Conservation (phyloP, 2,113 vertebrate genomes). For the Chionis minor region DNA sequence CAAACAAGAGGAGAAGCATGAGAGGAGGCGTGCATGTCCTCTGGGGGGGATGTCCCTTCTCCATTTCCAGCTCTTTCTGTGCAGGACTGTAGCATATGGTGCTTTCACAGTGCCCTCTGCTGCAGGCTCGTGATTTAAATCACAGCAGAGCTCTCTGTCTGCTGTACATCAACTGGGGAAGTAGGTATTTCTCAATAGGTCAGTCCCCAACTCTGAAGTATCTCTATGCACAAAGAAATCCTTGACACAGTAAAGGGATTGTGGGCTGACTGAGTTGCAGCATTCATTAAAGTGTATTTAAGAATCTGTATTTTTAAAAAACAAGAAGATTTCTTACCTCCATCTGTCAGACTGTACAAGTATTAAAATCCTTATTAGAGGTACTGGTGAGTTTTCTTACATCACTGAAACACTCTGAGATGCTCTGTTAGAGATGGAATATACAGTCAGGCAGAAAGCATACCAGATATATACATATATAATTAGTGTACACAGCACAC, state of each 20-base stretch:
- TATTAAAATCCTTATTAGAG: background rate
- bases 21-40: rapidly evolving
- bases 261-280: background rate
- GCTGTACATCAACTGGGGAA: background rate
- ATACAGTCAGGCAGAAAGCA: background rate
- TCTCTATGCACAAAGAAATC: background rate
- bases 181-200: background rate
- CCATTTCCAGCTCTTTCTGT: background rate
- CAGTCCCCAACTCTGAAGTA: background rate
- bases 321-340: background rate
- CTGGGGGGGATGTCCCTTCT: rapidly evolving
- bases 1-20: background rate
- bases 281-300: background rate
- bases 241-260: background rate
- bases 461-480: too few relatives aligned
- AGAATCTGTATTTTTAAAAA: background rate
- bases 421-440: rapidly evolving
- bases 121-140: background rate
- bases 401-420: background rate
- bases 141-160: background rate
- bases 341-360: background rate
- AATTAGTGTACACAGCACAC: background rate
- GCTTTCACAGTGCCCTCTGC: conserved; percentile 20
- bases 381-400: background rate
- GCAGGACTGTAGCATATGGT: background rate